Evolutionary conservation across 2,888 invertebrate species (phyloP).

Genomic region (Xylota sylvarum): DNA sequence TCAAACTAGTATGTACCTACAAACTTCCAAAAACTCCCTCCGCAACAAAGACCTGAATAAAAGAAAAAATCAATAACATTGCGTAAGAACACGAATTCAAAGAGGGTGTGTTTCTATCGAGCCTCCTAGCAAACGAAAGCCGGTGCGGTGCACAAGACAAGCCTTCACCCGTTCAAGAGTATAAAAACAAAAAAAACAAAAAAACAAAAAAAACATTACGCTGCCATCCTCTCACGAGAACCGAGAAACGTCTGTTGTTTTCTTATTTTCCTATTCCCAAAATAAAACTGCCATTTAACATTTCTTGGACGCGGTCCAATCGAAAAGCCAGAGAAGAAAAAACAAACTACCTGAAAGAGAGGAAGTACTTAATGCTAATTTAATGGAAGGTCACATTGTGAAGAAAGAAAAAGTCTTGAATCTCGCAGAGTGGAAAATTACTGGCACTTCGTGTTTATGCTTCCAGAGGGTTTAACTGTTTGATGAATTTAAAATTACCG

Average conservation of each 20-base stretch:
- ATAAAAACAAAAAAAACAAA: not conserved
- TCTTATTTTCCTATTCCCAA: slow-evolving; percentile 46
- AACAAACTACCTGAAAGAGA: slow-evolving; percentile 19
- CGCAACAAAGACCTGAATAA: not conserved
- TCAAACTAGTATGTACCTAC: not conserved
- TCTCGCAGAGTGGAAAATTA: slow-evolving; percentile 60
- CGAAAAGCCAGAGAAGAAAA: slow-evolving; percentile 7
- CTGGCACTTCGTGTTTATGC: not conserved
- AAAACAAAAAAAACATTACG: not conserved
- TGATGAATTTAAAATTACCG: not conserved
- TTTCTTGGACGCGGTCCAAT: slow-evolving; percentile 64
- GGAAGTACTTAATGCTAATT: not conserved
- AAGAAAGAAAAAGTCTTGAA: not conserved
- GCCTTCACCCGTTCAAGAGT: slow-evolving; percentile 5
- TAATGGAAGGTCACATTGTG: slow-evolving; percentile 37
- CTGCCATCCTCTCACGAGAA: not conserved
- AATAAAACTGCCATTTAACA: slow-evolving; percentile 67
- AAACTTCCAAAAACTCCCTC: not conserved
- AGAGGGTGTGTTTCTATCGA: slow-evolving; percentile 69
- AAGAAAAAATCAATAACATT: slow-evolving; percentile 60
- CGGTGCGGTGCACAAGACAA: slow-evolving; percentile 13
- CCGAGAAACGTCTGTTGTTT: not conserved
- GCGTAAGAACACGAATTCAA: slow-evolving; percentile 43
- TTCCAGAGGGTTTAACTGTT: not conserved
- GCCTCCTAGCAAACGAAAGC: slow-evolving; percentile 40